These are phyloP conservation scores for Enteromius anoplus DNA, from an alignment of 2,797 vertebrate species.

Conservation along the genomic window DNA sequence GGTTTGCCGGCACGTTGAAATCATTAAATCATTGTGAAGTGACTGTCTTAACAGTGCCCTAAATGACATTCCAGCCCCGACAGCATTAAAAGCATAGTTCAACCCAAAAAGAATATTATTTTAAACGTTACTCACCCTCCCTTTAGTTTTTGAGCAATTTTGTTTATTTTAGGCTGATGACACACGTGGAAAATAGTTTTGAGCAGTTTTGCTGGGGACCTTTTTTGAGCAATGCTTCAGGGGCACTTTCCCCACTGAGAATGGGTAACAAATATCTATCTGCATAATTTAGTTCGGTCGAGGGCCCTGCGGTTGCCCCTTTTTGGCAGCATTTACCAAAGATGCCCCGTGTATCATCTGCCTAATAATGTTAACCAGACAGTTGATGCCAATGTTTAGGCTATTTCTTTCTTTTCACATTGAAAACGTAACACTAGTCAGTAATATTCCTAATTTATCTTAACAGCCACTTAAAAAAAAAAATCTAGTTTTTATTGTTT, in stretches of 20 bases:
- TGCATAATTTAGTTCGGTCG: too few species aligned
- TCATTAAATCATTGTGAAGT: background rate
- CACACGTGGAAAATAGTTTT: background rate
- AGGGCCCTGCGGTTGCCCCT: background rate
- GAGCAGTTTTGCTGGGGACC: too few species aligned
- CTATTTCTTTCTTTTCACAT: too few species aligned
- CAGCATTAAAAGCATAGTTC: background rate
- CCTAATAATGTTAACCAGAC: background rate
- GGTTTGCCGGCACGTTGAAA: background rate
- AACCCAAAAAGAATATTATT: background rate
- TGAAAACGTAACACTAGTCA: too few species aligned
- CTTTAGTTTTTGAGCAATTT: too few species aligned
- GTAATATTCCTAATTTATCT: too few species aligned
- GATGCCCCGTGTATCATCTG: background rate
- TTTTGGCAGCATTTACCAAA: background rate
- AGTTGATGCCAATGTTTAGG: too few species aligned
- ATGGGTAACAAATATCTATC: too few species aligned
- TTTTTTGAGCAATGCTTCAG: background rate
- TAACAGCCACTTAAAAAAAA: too few species aligned
- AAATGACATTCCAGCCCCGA: background rate
- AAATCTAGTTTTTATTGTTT: background rate
- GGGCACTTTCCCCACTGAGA: too few species aligned
- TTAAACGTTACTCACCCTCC: background rate
- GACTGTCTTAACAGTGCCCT: background rate
- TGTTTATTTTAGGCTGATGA: background rate